Conservation (phyloP, 2,888 invertebrate genomes). For the Lasioglossum zephyrum region DNA sequence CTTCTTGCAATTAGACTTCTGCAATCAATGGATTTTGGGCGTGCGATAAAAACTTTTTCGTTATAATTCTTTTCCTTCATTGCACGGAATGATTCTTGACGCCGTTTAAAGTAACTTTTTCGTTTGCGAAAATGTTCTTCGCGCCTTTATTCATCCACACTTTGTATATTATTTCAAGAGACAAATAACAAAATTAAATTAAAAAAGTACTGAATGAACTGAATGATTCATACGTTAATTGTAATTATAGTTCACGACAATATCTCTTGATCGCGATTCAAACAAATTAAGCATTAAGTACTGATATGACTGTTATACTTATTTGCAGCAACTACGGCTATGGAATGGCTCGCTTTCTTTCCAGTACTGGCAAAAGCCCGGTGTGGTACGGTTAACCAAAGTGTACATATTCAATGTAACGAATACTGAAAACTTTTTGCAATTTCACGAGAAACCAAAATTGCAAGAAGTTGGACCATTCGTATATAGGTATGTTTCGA, state of each 20-base stretch:
- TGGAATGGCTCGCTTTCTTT: constrained; percentile 94
- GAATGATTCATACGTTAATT: not conserved
- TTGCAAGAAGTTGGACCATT: constrained; percentile 94
- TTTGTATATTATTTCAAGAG: too few species aligned
- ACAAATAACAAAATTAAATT: too few species aligned
- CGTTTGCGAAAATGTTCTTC: too few species aligned
- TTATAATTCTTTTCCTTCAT: too few species aligned
- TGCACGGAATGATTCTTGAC: too few species aligned
- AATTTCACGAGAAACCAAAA: constrained; percentile 91
- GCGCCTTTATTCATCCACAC: too few species aligned
- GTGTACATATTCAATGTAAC: constrained; percentile 96
- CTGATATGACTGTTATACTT: constrained; percentile 85
- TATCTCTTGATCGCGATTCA: not conserved
- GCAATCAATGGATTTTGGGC: too few species aligned
- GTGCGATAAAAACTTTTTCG: too few species aligned
- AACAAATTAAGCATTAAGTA: not conserved
- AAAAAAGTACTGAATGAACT: too few species aligned
- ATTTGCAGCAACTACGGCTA: constrained; percentile 90
- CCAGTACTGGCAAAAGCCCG: constrained; percentile 95
- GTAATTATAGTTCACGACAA: not conserved
- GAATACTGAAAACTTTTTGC: constrained; percentile 92
- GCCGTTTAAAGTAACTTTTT: too few species aligned
- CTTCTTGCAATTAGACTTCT: too few species aligned
- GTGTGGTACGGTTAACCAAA: constrained; percentile 92
- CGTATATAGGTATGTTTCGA: constrained; percentile 91